These are phyloP conservation scores for Nestor notabilis DNA, from an alignment of 2,113 vertebrate genomes.

Conservation along the genomic window DNA sequence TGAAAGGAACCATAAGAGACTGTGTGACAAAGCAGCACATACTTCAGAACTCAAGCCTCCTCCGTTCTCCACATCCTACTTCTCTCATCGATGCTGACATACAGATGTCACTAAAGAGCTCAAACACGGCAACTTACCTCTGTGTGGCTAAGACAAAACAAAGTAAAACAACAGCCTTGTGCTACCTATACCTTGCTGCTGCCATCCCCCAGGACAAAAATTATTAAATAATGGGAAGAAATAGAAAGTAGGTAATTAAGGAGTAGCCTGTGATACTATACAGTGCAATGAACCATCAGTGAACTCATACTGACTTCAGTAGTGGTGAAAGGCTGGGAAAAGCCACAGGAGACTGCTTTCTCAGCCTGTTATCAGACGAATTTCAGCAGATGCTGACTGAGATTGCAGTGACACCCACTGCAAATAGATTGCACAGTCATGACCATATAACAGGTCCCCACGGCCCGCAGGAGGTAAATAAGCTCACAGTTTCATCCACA, in stretches of 20 bases:
- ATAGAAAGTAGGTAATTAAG: not conserved
- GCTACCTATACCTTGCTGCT: not conserved
- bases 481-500: not conserved
- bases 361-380: not conserved
- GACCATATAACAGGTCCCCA: not conserved
- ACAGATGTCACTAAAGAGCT: not conserved
- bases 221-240: not conserved
- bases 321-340: not conserved
- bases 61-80: not conserved
- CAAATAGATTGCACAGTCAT: not conserved
- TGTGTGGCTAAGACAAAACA: not conserved
- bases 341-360: not conserved
- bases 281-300: not conserved
- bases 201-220: not conserved
- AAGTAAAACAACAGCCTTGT: not conserved
- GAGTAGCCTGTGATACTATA: not conserved
- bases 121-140: not conserved
- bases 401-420: not conserved
- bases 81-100: not conserved
- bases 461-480: rapidly evolving
- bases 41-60: not conserved
- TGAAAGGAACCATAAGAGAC: not conserved
- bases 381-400: not conserved
- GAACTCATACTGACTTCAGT: not conserved
- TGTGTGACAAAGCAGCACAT: not conserved